Evolutionary conservation across 2,113 vertebrate genomes (phyloP).

Genomic region (Pleuronectes platessa): DNA sequence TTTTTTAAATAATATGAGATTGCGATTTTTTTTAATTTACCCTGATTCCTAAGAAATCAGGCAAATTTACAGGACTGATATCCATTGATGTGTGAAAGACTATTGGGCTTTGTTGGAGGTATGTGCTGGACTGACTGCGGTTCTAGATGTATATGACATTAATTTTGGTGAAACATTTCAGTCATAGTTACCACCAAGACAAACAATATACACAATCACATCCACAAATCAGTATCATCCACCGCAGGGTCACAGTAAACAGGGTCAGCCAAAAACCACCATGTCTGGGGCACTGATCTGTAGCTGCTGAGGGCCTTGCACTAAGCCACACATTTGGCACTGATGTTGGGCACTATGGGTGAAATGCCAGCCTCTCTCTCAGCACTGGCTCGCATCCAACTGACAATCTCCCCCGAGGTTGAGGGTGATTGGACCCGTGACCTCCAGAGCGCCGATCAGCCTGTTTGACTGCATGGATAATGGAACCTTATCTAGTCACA

Average conservation of each 20-base stretch:
- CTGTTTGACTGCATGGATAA: conserved; percentile 38
- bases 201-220: background rate
- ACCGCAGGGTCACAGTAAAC: conserved; percentile 32
- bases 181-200: no score
- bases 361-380: conserved; percentile 60
- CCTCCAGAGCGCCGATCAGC: conserved; percentile 46
- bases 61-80: no score
- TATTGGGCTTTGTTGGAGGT: no score
- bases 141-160: no score
- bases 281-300: conserved; percentile 63
- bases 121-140: no score
- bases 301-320: conserved; percentile 52
- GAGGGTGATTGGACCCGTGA: conserved; percentile 61
- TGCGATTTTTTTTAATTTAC: no score
- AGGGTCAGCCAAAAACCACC: conserved; percentile 59
- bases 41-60: no score
- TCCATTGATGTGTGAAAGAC: no score
- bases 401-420: conserved; percentile 45
- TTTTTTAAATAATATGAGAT: no score
- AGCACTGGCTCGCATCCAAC: conserved; percentile 62
- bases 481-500: conserved; percentile 36
- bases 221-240: background rate
- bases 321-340: conserved; percentile 55
- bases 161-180: no score
- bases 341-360: conserved; percentile 30